Evolutionary conservation across 2,888 invertebrate species (phyloP).

Genomic region (Athalia cordata): DNA sequence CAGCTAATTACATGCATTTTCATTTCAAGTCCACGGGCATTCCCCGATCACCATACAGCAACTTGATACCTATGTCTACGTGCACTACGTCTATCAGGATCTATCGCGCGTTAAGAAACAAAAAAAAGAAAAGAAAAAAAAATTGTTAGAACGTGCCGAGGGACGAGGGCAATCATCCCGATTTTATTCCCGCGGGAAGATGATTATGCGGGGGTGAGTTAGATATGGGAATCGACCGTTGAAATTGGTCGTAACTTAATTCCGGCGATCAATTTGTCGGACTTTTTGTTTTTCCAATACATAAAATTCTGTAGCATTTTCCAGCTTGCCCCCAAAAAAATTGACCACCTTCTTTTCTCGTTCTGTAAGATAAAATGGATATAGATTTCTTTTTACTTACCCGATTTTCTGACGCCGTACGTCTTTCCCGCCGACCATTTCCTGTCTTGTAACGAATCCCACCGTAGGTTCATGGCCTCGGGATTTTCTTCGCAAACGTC

Average conservation of each 20-base stretch:
- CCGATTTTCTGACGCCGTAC: constrained; percentile 25
- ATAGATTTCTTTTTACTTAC: background rate
- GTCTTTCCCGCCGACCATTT: constrained; percentile 1
- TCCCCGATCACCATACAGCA: constrained; percentile 34
- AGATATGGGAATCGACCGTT: constrained; percentile 50
- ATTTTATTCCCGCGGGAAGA: constrained; percentile 3
- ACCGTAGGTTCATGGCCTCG: constrained; percentile 29
- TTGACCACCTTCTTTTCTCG: too few relatives aligned
- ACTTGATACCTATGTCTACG: constrained; percentile 17
- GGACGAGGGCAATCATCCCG: constrained; percentile 45
- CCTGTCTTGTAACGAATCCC: constrained; percentile 16
- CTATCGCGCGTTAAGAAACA: constrained; percentile 39
- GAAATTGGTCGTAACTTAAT: constrained; percentile 55
- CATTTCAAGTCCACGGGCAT: constrained; percentile 65
- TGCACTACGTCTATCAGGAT: constrained; percentile 45
- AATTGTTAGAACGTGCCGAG: constrained; percentile 63
- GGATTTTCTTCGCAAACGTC: constrained; percentile 52
- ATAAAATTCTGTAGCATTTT: background rate
- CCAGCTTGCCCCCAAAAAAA: too few relatives aligned
- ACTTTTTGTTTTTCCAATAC: background rate
- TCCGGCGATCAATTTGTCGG: constrained; percentile 48
- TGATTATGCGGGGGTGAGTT: too few relatives aligned
- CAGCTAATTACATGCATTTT: constrained; percentile 72
- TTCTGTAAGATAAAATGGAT: too few relatives aligned
- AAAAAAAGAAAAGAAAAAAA: constrained; percentile 54